These are phyloP conservation scores for Trematomus bernacchii DNA, from an alignment of 2,797 vertebrate species.

Conservation along the genomic window DNA sequence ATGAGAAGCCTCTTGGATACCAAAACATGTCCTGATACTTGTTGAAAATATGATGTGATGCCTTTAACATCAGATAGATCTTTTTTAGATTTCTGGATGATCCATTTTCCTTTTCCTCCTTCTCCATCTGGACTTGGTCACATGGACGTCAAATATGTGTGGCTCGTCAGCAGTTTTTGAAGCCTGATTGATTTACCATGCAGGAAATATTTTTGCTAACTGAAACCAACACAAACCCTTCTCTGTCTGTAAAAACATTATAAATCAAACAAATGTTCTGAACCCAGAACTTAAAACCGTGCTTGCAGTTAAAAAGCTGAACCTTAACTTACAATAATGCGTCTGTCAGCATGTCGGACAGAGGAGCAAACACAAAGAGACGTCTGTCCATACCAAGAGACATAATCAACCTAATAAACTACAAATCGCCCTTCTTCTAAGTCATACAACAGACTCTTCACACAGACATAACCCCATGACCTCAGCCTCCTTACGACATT, in stretches of 20 bases:
- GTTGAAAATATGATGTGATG: neutral
- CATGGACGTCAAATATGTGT: neutral
- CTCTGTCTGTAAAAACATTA: neutral
- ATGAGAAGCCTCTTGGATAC: neutral
- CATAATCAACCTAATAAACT: conserved; percentile 37
- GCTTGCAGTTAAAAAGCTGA: neutral
- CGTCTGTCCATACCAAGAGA: conserved; percentile 1
- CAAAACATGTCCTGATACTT: neutral
- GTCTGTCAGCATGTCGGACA: neutral
- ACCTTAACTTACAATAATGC: neutral
- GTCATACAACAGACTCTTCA: conserved; percentile 2
- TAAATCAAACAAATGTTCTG: neutral
- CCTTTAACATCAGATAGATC: neutral
- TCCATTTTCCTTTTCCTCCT: conserved; percentile 17
- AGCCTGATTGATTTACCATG: conserved; percentile 14
- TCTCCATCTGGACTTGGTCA: conserved; percentile 36
- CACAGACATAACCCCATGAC: neutral
- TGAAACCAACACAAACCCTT: neutral
- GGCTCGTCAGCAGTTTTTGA: conserved; percentile 6
- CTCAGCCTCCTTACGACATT: conserved; percentile 10
- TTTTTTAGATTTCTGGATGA: neutral
- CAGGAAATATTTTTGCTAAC: conserved; percentile 6
- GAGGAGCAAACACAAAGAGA: conserved; percentile 14
- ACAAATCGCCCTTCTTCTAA: neutral
- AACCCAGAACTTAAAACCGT: neutral